A percentile compares a stretch with the other conserved stretches of the same genome.
phyloP scores from a whole-genome alignment of 53 echinoderm and acorn worm species.

The Crossaster papposus region DNA sequence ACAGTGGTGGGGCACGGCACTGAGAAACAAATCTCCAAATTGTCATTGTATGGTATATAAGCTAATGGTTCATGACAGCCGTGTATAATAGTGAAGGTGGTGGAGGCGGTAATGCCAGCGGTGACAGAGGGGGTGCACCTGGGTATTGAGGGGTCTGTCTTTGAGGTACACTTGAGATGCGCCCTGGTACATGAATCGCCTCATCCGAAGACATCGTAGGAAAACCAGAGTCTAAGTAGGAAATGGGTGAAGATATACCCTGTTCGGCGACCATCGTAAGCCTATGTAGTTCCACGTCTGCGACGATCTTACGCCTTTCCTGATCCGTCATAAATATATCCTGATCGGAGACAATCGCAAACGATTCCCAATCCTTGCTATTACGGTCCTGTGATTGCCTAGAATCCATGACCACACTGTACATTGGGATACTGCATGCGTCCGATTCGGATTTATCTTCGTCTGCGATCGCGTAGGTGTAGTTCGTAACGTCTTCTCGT shows the following conservation, averaged over 20 bases:
- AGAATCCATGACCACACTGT: conserved; percentile 22
- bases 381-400: no score
- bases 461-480: background rate
- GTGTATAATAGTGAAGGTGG: background rate
- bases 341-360: background rate
- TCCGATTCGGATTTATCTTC: background rate
- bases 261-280: background rate
- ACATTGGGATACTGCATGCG: background rate
- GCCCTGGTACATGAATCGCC: background rate
- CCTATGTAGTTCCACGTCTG: background rate
- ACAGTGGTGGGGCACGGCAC: no score
- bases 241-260: background rate
- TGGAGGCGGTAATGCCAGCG: conserved; percentile 1
- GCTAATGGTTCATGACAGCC: background rate
- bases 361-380: background rate
- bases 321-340: background rate
- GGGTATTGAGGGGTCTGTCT: background rate
- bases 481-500: conserved; percentile 3
- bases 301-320: background rate
- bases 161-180: background rate
- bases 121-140: background rate
- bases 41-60: background rate
- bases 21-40: background rate
- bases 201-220: background rate
- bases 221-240: background rate